phyloP scores from a whole-genome alignment of 2,797 vertebrate genomes.

The Notolabrus celidotus region DNA sequence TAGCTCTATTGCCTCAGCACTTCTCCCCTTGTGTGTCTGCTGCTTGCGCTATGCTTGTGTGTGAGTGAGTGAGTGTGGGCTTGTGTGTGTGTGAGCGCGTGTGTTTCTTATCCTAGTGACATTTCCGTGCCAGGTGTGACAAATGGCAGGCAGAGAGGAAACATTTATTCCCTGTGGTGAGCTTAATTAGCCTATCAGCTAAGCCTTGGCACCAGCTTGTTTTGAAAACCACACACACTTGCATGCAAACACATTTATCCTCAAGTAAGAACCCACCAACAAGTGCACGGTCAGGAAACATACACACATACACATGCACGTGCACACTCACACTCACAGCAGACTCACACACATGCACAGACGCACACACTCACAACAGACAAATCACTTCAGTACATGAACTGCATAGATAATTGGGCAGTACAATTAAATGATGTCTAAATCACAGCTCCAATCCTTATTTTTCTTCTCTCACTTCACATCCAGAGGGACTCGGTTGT shows the following conservation, averaged over 20 bases:
- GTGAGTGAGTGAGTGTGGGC: conserved; percentile 27
- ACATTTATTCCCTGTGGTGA: conserved; percentile 85
- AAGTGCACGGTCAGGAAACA: conserved; percentile 39
- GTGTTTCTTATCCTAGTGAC: conserved; percentile 72
- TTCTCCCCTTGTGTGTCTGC: conserved; percentile 52
- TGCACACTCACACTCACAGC: too few species aligned
- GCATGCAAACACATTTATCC: conserved; percentile 52
- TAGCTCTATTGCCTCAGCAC: conserved; percentile 66
- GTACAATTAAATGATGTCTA: conserved; percentile 70
- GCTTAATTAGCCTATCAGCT: conserved; percentile 87
- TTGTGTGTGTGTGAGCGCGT: conserved; percentile 6
- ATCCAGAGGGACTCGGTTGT: conserved; percentile 63
- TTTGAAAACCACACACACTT: conserved; percentile 73
- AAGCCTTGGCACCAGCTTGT: conserved; percentile 81
- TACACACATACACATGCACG: conserved; percentile 13
- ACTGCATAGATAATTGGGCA: conserved; percentile 67
- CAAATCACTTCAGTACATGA: conserved; percentile 54
- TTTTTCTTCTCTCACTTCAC: conserved; percentile 58
- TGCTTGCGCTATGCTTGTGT: conserved; percentile 13
- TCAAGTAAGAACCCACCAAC: conserved; percentile 61
- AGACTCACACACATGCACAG: conserved; percentile 11
- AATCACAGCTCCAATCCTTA: conserved; percentile 60
- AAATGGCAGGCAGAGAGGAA: conserved; percentile 84
- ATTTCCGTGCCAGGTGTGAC: conserved; percentile 86
- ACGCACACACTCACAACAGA: conserved; percentile 19